A percentile compares a stretch with the other conserved stretches of the same genome.
Evolutionary conservation across 2,888 invertebrate genomes (phyloP).

Genomic region (Epistrophe eligans): DNA sequence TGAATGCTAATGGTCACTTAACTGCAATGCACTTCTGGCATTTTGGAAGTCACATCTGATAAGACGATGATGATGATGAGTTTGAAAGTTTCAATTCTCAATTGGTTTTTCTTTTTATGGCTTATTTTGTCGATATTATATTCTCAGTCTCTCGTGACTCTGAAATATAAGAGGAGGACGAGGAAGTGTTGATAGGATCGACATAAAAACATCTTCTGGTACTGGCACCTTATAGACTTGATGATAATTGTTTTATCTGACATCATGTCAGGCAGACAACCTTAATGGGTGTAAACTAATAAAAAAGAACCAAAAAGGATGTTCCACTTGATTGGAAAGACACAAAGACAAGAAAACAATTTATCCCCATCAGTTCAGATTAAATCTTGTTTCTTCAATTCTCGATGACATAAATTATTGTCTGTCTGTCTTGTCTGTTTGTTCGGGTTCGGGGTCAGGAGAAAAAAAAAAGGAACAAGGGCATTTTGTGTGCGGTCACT

Average conservation of each 20-base stretch:
- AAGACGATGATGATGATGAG: slow-evolving; percentile 14
- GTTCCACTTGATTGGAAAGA: slow-evolving; percentile 69
- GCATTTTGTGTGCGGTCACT: slow-evolving; percentile 56
- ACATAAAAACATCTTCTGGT: slow-evolving; percentile 36
- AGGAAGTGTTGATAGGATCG: slow-evolving; percentile 55
- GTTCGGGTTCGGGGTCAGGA: slow-evolving; percentile 1
- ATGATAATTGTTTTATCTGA: slow-evolving; percentile 65
- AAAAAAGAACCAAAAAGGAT: slow-evolving; percentile 69
- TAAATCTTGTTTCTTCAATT: slow-evolving; percentile 61
- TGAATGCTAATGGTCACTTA: slow-evolving; percentile 49
- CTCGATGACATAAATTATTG: slow-evolving; percentile 69
- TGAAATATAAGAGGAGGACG: background rate
- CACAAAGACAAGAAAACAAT: slow-evolving; percentile 47
- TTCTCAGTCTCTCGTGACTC: background rate
- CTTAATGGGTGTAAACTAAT: slow-evolving; percentile 66
- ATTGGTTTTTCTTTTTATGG: slow-evolving; percentile 44
- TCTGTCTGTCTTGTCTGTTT: slow-evolving; percentile 14
- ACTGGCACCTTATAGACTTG: slow-evolving; percentile 32
- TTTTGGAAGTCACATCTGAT: slow-evolving; percentile 58
- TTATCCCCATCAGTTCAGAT: slow-evolving; percentile 54
- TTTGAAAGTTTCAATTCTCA: slow-evolving; percentile 14
- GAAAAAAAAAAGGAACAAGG: slow-evolving; percentile 15
- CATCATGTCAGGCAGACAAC: slow-evolving; percentile 56
- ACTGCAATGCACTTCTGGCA: slow-evolving; percentile 26
- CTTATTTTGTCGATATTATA: slow-evolving; percentile 8